Evolutionary conservation across 2,888 invertebrate species (phyloP).

Genomic region (Melanotus villosus): DNA sequence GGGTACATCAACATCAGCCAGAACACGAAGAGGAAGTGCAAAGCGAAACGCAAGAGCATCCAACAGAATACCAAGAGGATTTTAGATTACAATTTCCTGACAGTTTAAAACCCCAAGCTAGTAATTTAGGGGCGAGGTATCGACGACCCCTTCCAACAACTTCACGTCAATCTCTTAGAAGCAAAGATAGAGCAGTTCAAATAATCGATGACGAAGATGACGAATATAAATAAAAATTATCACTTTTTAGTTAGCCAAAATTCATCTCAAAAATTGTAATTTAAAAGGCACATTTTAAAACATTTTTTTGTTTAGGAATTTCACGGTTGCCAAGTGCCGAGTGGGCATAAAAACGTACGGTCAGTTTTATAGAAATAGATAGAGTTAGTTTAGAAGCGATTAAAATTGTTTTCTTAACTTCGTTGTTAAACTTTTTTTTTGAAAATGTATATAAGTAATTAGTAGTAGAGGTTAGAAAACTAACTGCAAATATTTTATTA

Average conservation of each 20-base stretch:
- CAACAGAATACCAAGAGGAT: background rate
- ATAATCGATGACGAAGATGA: slow-evolving; percentile 18
- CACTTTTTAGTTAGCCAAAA: background rate
- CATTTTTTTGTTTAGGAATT: too few relatives aligned
- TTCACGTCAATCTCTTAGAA: background rate
- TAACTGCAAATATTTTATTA: too few relatives aligned
- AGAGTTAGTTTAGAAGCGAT: too few relatives aligned
- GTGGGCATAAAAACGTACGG: too few relatives aligned
- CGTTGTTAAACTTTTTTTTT: too few relatives aligned
- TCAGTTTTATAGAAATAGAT: too few relatives aligned
- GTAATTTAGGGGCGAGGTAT: background rate
- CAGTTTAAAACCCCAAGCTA: slow-evolving; percentile 22
- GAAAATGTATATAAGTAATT: too few relatives aligned
- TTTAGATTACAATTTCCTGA: slow-evolving; percentile 17
- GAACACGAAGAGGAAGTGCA: slow-evolving; percentile 16
- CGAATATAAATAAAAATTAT: slow-evolving; percentile 1
- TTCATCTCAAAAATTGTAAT: background rate
- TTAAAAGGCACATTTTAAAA: too few relatives aligned
- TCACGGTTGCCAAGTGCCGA: too few relatives aligned
- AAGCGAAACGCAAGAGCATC: slow-evolving; percentile 5
- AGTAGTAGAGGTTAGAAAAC: too few relatives aligned
- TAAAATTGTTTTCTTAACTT: too few relatives aligned
- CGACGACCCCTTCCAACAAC: background rate
- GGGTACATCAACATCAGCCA: background rate
- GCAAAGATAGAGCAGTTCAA: slow-evolving; percentile 25